phyloP scores from a whole-genome alignment of 2,797 vertebrate species.

The Crenuchus spilurus region DNA sequence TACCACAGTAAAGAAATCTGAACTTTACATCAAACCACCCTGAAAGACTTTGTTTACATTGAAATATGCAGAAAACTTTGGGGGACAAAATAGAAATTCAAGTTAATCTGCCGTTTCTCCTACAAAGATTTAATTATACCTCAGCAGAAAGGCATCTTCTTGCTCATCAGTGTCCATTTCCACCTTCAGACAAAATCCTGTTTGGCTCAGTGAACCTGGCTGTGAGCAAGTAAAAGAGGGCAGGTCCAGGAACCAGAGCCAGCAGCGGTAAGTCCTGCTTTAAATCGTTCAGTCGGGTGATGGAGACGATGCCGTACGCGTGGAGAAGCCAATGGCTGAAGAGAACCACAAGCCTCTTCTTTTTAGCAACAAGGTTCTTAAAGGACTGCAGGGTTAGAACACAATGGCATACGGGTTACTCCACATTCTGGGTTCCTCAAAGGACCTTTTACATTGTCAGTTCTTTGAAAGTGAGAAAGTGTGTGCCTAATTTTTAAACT shows the following conservation, averaged over 20 bases:
- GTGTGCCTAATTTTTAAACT: too few relatives aligned
- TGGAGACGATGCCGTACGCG: conserved; percentile 96
- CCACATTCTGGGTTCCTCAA: too few relatives aligned
- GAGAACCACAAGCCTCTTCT: conserved; percentile 94
- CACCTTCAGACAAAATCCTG: conserved; percentile 90
- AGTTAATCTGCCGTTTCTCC: neutral
- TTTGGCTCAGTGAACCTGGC: conserved; percentile 95
- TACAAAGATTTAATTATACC: neutral
- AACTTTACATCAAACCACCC: neutral
- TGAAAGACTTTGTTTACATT: too few relatives aligned
- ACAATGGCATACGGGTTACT: neutral
- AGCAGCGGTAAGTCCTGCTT: conserved; percentile 91
- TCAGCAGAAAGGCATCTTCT: neutral
- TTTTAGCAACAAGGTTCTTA: conserved; percentile 91
- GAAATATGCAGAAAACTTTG: too few relatives aligned
- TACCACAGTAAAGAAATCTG: too few relatives aligned
- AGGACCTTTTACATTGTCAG: too few relatives aligned
- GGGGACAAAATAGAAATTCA: too few relatives aligned
- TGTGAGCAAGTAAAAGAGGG: conserved; percentile 93
- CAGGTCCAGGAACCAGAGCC: conserved; percentile 91
- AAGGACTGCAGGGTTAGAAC: conserved; percentile 78
- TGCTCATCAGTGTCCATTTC: conserved; percentile 84
- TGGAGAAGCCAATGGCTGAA: conserved; percentile 98
- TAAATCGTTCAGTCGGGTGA: conserved; percentile 91
- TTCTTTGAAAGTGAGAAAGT: too few relatives aligned